These are phyloP conservation scores for Eurosta solidaginis DNA, from an alignment of 1,140 invertebrate species.

Conservation along the genomic window DNA sequence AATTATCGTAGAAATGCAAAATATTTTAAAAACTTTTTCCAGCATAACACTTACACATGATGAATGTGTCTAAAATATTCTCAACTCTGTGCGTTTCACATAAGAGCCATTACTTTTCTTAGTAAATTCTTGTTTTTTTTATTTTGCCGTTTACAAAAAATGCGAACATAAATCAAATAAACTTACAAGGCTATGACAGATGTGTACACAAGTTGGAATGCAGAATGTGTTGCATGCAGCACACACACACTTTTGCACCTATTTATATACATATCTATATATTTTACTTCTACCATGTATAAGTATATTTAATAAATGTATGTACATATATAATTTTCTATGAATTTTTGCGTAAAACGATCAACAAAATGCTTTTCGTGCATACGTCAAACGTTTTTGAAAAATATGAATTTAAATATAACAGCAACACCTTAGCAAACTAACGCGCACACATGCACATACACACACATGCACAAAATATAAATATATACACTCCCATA, in stretches of 20 bases:
- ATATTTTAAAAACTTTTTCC: not conserved
- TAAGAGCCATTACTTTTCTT: not conserved
- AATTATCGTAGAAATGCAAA: not conserved
- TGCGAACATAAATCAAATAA: conserved; percentile 19
- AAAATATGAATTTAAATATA: conserved; percentile 8
- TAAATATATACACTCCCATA: too few relatives aligned
- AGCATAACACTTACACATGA: conserved; percentile 1
- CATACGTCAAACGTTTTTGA: not conserved
- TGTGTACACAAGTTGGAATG: conserved; percentile 4
- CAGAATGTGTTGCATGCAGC: not conserved
- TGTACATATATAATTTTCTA: not conserved
- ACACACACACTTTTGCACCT: not conserved
- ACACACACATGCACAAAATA: not conserved
- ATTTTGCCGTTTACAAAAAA: not conserved
- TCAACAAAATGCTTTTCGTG: not conserved
- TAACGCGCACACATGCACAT: not conserved
- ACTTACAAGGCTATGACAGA: conserved; percentile 22
- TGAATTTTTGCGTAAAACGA: not conserved
- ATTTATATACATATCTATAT: not conserved
- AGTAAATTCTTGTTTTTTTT: not conserved
- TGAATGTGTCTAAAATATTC: not conserved
- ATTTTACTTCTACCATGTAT: not conserved
- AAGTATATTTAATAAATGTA: not conserved
- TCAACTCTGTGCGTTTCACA: not conserved
- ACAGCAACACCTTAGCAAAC: not conserved